A percentile compares a stretch with the other conserved stretches of the same genome.
Conservation (phyloP, 30 jellyfish, hydroid and myxozoan species). For the Phacellophora camtschatica region DNA sequence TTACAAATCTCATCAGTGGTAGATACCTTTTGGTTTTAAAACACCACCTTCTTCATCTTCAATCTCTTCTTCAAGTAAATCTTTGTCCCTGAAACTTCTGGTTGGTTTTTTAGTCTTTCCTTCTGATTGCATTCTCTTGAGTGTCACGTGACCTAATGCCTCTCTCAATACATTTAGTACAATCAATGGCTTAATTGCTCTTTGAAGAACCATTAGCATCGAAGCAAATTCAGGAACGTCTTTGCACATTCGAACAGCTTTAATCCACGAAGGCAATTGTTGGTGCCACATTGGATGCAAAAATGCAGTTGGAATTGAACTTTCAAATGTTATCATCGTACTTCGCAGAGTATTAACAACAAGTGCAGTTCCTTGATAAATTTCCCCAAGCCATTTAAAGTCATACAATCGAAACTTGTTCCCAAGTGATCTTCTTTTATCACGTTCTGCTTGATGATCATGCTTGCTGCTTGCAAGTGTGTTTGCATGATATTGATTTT, state of each 20-base stretch:
- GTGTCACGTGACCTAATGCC: constrained; percentile 68
- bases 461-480: constrained; percentile 87
- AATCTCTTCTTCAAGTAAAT: constrained; percentile 36
- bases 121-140: constrained; percentile 68
- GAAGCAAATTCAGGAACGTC: constrained; percentile 88
- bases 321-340: constrained; percentile 83
- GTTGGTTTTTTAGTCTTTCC: constrained; percentile 57
- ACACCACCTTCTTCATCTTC: constrained; percentile 64
- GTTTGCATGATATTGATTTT: constrained; percentile 72
- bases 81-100: constrained; percentile 32
- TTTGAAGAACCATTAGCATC: constrained; percentile 75
- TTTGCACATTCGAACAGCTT: constrained; percentile 92
- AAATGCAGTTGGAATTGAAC: constrained; percentile 96
- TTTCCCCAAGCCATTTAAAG: constrained; percentile 90
- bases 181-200: constrained; percentile 90
- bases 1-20: not conserved
- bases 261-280: constrained; percentile 88
- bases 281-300: constrained; percentile 93
- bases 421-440: constrained; percentile 78
- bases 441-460: constrained; percentile 90
- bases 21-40: constrained; percentile 27
- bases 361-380: constrained; percentile 74
- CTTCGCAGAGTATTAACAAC: constrained; percentile 79
- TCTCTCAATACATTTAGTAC: constrained; percentile 87
- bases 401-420: constrained; percentile 80